phyloP scores from a whole-genome alignment of 2,888 invertebrate genomes.

The Melinaea menophilus region DNA sequence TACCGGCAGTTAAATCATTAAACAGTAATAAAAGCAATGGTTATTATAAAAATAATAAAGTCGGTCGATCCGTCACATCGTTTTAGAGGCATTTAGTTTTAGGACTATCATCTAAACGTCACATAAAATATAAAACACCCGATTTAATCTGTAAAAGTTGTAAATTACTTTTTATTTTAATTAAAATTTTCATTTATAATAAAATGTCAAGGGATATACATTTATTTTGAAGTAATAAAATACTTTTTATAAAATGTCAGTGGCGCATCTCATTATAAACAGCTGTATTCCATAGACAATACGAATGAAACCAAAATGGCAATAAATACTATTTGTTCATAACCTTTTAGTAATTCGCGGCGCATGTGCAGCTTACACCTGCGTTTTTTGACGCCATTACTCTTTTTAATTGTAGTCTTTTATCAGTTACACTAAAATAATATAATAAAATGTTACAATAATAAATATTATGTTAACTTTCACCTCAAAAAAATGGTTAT shows the following conservation, averaged over 20 bases:
- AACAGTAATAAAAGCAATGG: slow-evolving; percentile 3
- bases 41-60: background rate
- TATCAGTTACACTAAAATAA: slow-evolving; percentile 14
- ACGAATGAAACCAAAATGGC: too few species aligned
- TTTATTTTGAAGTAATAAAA: too few species aligned
- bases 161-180: background rate
- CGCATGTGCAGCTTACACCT: slow-evolving; percentile 38
- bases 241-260: too few species aligned
- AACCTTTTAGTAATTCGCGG: too few species aligned
- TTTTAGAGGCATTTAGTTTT: background rate
- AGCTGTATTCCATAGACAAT: too few species aligned
- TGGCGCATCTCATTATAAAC: too few species aligned
- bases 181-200: too few species aligned
- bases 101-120: slow-evolving; percentile 1
- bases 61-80: slow-evolving; percentile 4
- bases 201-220: too few species aligned
- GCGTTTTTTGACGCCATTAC: slow-evolving; percentile 43
- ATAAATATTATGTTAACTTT: too few species aligned
- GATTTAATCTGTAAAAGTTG: background rate
- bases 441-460: too few species aligned
- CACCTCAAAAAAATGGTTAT: too few species aligned
- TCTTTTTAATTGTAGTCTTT: slow-evolving; percentile 48
- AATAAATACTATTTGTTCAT: too few species aligned
- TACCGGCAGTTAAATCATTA: slow-evolving; percentile 3
- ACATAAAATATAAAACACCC: background rate